phyloP scores from a whole-genome alignment of 2,797 vertebrate genomes.

The Pseudotriccus pelzelni region DNA sequence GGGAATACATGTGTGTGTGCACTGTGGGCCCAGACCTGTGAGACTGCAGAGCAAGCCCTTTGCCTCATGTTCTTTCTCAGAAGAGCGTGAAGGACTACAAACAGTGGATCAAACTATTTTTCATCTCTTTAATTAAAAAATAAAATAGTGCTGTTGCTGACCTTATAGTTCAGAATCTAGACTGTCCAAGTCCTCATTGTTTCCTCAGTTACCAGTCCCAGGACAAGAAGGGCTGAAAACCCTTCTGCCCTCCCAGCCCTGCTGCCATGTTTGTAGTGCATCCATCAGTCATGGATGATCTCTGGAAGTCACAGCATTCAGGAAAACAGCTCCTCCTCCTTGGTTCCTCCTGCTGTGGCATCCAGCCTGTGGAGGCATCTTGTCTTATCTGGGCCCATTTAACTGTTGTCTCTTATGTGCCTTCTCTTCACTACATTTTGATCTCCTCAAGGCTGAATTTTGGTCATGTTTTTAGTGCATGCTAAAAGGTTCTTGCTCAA shows the following conservation, averaged over 20 bases:
- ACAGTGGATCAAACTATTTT: background rate
- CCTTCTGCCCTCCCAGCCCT: background rate
- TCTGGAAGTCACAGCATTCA: background rate
- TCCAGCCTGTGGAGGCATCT: background rate
- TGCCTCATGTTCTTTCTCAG: background rate
- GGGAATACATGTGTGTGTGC: background rate
- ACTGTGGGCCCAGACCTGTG: too few relatives aligned
- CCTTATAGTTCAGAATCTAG: background rate
- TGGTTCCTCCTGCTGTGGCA: background rate
- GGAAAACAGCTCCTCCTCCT: background rate
- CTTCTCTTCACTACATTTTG: background rate
- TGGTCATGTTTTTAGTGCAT: background rate
- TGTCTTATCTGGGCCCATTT: background rate
- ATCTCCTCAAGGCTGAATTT: background rate
- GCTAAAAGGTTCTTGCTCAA: background rate
- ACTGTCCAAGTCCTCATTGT: fast-evolving
- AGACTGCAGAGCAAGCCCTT: background rate
- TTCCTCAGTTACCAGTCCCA: background rate
- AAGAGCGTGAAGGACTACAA: background rate
- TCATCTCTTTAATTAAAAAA: background rate
- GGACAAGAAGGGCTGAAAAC: background rate
- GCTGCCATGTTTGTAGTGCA: background rate
- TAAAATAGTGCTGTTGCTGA: fast-evolving
- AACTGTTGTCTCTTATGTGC: background rate
- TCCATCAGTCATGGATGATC: background rate